Base-by-base conservation (phyloP, 2,888 invertebrate species). In the Dasysyrphus albostriatus region DNA sequence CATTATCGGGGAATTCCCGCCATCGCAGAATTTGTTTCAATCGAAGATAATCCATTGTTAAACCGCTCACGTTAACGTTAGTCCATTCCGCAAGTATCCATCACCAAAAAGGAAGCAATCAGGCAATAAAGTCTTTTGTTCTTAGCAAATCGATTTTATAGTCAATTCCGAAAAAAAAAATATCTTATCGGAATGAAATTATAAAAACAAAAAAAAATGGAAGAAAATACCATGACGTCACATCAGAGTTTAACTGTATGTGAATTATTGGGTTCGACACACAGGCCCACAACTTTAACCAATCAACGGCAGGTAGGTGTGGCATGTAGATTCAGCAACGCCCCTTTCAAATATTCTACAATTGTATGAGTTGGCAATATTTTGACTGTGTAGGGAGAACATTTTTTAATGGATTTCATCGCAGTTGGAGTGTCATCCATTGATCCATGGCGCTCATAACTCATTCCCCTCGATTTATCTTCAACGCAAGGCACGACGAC, bases 91-190 rank as follows among this genome's bases (percentile, higher is more conserved):
- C 69, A 49, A 77, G 75, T 61, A 63, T 29, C 58, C 65, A 67
- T 49, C 39, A 16, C 39, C 51, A 61, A 87, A 74, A 75, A 87
- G 87, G 83, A 87, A 87, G 87, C 75, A 81, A 85, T 85, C 85
- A 82, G 39, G 72, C 73, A 65, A 72, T 75, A 82, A 82, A 78
- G 78, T 78, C 77, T 78, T 61, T 75, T 83, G 75, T 75, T 58
- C 75, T 65, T 47, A 63, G 34, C 61, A 70, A 82, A 87, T 83
- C 83, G 87, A 87, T 87, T 87, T 87, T 87, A 82, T 87, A 81
- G 63, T 47, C 54, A 56, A 69, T 5, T 67, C 14, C 6, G 39
- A 24, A 24, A 24, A 61, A 24, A 32, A 14, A 69, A 59, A 51
- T 51, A 32, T 3, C 3, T 77, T n/a, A n/a, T n/a, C n/a, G 51